phyloP scores from a whole-genome alignment of 2,113 vertebrate species.

The Pristiophorus japonicus region DNA sequence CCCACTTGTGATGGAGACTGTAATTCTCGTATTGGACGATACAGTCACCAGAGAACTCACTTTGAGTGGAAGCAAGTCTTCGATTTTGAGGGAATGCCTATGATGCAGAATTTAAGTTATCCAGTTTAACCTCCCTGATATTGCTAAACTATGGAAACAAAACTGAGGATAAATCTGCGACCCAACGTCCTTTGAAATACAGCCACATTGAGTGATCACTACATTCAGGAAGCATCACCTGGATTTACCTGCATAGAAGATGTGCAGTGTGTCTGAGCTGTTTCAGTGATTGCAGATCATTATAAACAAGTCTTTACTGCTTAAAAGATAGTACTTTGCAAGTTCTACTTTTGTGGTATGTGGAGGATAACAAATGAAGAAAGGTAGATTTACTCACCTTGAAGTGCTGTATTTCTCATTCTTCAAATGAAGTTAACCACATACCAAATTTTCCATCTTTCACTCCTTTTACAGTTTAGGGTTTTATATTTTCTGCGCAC shows the following conservation, averaged over 20 bases:
- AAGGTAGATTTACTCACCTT: constrained; percentile 14
- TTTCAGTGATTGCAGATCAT: neutral
- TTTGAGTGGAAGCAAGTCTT: too few species aligned
- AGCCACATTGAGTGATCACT: neutral
- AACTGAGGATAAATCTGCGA: neutral
- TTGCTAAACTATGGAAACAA: neutral
- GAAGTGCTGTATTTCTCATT: neutral
- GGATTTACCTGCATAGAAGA: neutral
- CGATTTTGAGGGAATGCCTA: too few species aligned
- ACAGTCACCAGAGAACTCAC: too few species aligned
- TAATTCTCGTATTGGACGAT: too few species aligned
- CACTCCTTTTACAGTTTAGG: neutral
- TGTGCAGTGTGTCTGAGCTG: neutral
- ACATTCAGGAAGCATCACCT: neutral
- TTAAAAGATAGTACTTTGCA: neutral
- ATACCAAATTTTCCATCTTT: neutral
- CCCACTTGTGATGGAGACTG: too few species aligned
- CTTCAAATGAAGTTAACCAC: constrained; percentile 9
- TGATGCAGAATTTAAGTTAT: too few species aligned
- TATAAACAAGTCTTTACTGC: neutral
- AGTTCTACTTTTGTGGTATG: neutral
- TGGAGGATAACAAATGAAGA: constrained; percentile 18
- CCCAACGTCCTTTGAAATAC: neutral
- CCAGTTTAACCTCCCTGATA: neutral
- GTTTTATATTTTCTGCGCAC: neutral